phyloP scores from a whole-genome alignment of 1,140 invertebrate species.

The Neuroterus valhalla region DNA sequence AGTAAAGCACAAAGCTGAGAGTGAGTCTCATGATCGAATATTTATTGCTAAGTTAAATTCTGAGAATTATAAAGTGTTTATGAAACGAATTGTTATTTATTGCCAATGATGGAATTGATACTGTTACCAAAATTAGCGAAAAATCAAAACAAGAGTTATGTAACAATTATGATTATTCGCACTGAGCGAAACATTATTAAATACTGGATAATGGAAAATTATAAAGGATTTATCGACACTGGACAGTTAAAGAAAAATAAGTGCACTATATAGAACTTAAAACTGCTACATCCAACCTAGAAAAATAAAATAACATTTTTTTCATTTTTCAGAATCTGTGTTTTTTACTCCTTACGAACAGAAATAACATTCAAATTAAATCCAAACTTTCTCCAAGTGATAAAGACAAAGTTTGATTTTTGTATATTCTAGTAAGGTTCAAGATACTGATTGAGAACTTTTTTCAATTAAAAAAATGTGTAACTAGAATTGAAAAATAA shows the following conservation, averaged over 20 bases:
- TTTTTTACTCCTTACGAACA: too few species aligned
- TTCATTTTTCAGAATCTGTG: too few species aligned
- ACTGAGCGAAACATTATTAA: too few species aligned
- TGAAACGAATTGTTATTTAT: constrained; percentile 53
- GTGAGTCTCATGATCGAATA: constrained; percentile 41
- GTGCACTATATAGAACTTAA: not conserved
- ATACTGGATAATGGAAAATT: too few species aligned
- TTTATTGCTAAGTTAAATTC: constrained; percentile 46
- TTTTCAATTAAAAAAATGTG: not conserved
- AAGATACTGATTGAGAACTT: not conserved
- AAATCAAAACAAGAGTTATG: not conserved
- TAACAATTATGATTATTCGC: too few species aligned
- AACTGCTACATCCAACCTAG: not conserved
- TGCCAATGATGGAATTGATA: constrained; percentile 72
- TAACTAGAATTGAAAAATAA: not conserved
- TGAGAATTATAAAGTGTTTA: constrained; percentile 38
- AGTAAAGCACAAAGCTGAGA: constrained; percentile 9
- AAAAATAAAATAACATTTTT: not conserved
- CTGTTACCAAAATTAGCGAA: constrained; percentile 16
- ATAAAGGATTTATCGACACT: not conserved
- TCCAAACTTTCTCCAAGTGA: too few species aligned
- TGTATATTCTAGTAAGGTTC: too few species aligned
- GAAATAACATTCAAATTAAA: too few species aligned
- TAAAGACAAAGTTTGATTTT: too few species aligned
- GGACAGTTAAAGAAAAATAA: not conserved